Evolutionary conservation across 2,888 invertebrate species (phyloP).

Genomic region (Hydrotaea cyrtoneurina): DNA sequence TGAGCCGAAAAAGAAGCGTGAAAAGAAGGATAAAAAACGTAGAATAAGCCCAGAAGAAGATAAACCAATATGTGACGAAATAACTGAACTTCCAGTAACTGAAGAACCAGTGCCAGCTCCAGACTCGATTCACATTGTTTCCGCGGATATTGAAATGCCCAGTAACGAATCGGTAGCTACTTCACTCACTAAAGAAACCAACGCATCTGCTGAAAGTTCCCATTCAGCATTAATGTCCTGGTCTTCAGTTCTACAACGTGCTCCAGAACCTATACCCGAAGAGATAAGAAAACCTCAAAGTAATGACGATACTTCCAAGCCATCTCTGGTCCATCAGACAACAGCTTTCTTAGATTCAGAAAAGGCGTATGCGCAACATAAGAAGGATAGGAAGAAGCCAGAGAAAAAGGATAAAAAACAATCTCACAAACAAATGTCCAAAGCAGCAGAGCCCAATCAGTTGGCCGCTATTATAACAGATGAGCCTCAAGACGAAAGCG

Average conservation of each 20-base stretch:
- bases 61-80: neutral
- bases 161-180: neutral
- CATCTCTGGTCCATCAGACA: neutral
- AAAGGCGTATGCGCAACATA: neutral
- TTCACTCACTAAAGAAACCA: neutral
- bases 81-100: neutral
- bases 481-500: neutral
- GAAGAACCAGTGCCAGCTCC: neutral
- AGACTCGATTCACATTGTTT: neutral
- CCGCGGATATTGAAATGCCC: neutral
- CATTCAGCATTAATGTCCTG: neutral
- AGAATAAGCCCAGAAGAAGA: neutral
- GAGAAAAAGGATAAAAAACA: conserved; percentile 4
- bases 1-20: neutral
- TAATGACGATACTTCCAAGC: neutral
- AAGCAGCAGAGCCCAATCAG: neutral
- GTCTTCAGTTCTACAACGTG: conserved; percentile 31
- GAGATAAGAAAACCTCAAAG: neutral
- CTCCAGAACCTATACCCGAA: neutral
- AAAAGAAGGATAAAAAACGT: neutral
- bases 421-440: neutral
- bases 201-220: neutral
- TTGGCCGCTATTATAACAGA: neutral
- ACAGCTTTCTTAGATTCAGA: neutral
- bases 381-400: neutral